phyloP scores from a whole-genome alignment of 1,140 invertebrate species.

The Neodiprion lecontei region DNA sequence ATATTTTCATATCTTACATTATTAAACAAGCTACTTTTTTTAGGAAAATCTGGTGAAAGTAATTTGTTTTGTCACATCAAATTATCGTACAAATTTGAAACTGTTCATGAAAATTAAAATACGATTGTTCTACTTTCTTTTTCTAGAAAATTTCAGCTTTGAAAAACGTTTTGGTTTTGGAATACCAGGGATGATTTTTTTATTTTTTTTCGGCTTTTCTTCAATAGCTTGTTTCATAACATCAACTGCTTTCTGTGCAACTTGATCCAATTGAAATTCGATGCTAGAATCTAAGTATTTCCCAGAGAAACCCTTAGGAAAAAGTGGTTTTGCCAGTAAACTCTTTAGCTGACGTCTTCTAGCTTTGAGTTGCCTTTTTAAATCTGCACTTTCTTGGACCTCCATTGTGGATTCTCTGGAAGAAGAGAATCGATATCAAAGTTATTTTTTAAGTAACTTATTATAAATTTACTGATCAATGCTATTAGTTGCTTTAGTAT shows the following conservation, averaged over 20 bases:
- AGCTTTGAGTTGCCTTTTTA: constrained; percentile 57
- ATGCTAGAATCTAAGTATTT: constrained; percentile 68
- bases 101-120: no score
- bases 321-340: constrained; percentile 69
- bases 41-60: no score
- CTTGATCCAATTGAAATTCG: constrained; percentile 33
- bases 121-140: not conserved
- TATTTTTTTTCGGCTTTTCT: constrained; percentile 41
- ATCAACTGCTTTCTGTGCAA: constrained; percentile 61
- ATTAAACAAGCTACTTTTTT: no score
- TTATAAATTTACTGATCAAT: constrained; percentile 10
- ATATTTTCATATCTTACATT: no score
- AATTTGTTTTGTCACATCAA: no score
- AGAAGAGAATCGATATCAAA: constrained; percentile 28
- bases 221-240: constrained; percentile 63
- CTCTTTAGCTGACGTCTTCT: constrained; percentile 66
- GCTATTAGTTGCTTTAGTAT: not conserved
- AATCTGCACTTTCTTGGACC: constrained; percentile 46
- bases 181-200: constrained; percentile 26
- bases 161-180: not conserved
- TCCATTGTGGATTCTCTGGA: constrained; percentile 52
- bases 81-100: no score
- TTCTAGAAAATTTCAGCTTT: not conserved
- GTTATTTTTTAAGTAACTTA: constrained; percentile 14
- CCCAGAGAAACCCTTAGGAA: constrained; percentile 73